Evolutionary conservation across 2,113 vertebrate species (phyloP).

Genomic region (Sylvicapra grimmia): DNA sequence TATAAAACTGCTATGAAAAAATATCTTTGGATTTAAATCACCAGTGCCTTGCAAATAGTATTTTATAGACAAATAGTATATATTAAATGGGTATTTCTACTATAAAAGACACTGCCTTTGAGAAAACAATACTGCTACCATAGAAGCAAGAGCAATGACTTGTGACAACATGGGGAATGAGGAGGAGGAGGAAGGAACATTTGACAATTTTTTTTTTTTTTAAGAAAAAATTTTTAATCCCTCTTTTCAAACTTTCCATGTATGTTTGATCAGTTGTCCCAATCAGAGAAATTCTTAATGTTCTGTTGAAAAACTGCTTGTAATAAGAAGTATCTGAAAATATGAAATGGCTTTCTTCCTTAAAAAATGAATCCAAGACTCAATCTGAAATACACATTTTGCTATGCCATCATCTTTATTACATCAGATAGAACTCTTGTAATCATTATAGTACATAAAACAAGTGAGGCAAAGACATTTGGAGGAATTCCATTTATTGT

Average conservation of each 20-base stretch:
- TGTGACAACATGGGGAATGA: not conserved
- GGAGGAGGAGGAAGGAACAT: not conserved
- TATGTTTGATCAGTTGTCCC: not conserved
- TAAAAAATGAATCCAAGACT: conserved; percentile 6
- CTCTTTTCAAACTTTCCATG: not conserved
- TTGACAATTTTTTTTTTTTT: not conserved
- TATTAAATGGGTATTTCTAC: not conserved
- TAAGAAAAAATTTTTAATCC: not conserved
- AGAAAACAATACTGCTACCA: not conserved
- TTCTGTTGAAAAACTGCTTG: not conserved
- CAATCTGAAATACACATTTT: not conserved
- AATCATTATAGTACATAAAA: not conserved
- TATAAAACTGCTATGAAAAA: not conserved
- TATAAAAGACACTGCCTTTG: not conserved
- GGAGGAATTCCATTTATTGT: conserved; percentile 94
- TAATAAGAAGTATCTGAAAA: conserved; percentile 13
- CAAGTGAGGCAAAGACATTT: conserved; percentile 48
- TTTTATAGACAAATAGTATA: not conserved
- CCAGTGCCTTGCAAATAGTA: not conserved
- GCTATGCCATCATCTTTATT: conserved; percentile 1
- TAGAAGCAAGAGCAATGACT: not conserved
- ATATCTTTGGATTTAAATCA: not conserved
- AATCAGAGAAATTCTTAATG: not conserved
- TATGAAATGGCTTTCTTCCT: not conserved
- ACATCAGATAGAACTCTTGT: not conserved